A percentile compares a stretch with the other conserved stretches of the same genome.
phyloP scores from a whole-genome alignment of 2,797 vertebrate species.

The Ibycter americanus region DNA sequence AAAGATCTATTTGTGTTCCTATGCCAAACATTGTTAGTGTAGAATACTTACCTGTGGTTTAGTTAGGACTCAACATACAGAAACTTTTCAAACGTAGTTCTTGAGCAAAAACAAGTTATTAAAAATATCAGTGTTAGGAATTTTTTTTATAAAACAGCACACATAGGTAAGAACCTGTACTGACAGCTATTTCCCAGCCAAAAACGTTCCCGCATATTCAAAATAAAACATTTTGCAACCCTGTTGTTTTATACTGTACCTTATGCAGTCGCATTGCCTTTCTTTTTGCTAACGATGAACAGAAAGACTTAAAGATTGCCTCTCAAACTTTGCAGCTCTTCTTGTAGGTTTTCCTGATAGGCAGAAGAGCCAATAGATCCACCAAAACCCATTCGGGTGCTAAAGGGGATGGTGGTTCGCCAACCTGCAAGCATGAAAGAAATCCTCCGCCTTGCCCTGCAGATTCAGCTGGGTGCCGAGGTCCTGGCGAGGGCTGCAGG shows the following conservation, averaged over 20 bases:
- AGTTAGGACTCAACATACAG: background rate
- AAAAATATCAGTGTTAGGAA: background rate
- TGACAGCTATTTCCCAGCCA: background rate
- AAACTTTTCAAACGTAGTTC: background rate
- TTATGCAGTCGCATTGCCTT: background rate
- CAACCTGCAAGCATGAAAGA: background rate
- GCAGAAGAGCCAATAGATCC: background rate
- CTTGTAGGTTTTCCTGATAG: background rate
- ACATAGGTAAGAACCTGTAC: background rate
- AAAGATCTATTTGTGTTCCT: background rate
- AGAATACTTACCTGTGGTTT: background rate
- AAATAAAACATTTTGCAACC: background rate
- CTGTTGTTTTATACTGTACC: background rate
- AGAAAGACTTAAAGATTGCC: background rate
- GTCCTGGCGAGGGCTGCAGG: background rate
- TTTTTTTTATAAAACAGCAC: background rate
- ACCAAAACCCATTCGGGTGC: background rate
- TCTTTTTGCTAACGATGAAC: background rate
- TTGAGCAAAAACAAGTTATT: background rate
- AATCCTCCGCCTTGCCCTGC: rapidly evolving
- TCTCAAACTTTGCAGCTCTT: background rate
- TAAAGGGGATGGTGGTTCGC: background rate
- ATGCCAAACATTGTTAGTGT: background rate
- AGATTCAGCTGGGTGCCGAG: background rate
- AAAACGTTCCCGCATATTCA: background rate